Evolutionary conservation across 2,888 invertebrate genomes (phyloP).

Genomic region (Volucella zonaria): DNA sequence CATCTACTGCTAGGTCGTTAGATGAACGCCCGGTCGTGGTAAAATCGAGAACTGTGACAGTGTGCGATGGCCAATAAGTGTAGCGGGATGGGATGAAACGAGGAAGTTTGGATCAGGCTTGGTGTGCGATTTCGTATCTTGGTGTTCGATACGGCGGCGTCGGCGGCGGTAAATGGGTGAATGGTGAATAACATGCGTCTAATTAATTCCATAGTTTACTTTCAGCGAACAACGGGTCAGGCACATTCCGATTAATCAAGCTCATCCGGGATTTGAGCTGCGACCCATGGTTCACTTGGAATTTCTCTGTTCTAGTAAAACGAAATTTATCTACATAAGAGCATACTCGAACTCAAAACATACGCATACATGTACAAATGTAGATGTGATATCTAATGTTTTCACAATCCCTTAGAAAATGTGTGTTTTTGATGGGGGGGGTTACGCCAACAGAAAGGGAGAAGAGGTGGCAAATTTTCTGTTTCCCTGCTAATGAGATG

Average conservation of each 20-base stretch:
- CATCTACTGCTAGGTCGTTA: constrained; percentile 48
- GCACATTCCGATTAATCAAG: constrained; percentile 72
- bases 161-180: constrained; percentile 51
- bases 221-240: constrained; percentile 70
- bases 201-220: constrained; percentile 76
- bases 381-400: not conserved
- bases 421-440: too few species aligned
- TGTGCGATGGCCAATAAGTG: not conserved
- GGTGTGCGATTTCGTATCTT: constrained; percentile 48
- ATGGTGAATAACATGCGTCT: constrained; percentile 75
- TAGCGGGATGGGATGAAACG: not conserved
- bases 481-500: constrained; percentile 52
- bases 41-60: not conserved
- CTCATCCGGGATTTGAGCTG: constrained; percentile 72
- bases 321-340: constrained; percentile 1
- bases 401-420: not conserved
- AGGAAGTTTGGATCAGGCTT: not conserved
- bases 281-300: constrained; percentile 58
- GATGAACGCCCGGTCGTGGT: constrained; percentile 52
- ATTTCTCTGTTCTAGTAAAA: constrained; percentile 32
- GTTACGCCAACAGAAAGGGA: not conserved
- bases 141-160: constrained; percentile 52
- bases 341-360: not conserved
- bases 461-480: constrained; percentile 9
- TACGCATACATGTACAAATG: not conserved